phyloP scores from a whole-genome alignment of 2,888 invertebrate genomes.

The Heteromurus nitidus region DNA sequence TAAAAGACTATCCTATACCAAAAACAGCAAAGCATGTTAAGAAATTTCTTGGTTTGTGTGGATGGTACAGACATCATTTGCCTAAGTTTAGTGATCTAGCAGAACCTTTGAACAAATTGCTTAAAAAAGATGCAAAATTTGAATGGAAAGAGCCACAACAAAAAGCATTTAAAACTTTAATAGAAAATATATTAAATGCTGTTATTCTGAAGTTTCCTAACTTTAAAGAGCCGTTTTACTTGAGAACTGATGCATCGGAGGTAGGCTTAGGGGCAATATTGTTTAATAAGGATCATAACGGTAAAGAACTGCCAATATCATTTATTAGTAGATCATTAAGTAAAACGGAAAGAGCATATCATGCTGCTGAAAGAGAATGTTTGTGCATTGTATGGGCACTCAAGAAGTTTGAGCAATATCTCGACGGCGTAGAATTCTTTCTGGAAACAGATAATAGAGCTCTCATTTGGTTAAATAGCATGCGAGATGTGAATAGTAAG shows the following conservation, averaged over 20 bases:
- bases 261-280: slow-evolving; percentile 73
- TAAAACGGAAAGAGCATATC: slow-evolving; percentile 43
- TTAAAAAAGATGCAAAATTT: slow-evolving; percentile 69
- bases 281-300: slow-evolving; percentile 63
- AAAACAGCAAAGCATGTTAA: slow-evolving; percentile 68
- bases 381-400: slow-evolving; percentile 68
- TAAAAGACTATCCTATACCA: slow-evolving; percentile 72
- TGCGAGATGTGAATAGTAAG: slow-evolving; percentile 31
- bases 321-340: slow-evolving; percentile 60
- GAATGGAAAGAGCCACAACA: slow-evolving; percentile 61
- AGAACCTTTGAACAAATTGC: slow-evolving; percentile 71
- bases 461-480: slow-evolving; percentile 60
- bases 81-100: slow-evolving; percentile 71
- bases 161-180: slow-evolving; percentile 65
- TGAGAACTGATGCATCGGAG: slow-evolving; percentile 73
- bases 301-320: slow-evolving; percentile 43
- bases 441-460: slow-evolving; percentile 70
- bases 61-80: slow-evolving; percentile 74
- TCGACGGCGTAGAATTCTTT: slow-evolving; percentile 65
- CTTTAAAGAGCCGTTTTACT: slow-evolving; percentile 64
- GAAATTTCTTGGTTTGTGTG: slow-evolving; percentile 74
- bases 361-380: slow-evolving; percentile 66
- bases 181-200: slow-evolving; percentile 50
- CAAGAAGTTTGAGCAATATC: slow-evolving; percentile 67
- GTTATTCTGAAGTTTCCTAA: slow-evolving; percentile 72